Conservation (phyloP, 2,888 invertebrate species). For the Leistus spinibarbis region DNA sequence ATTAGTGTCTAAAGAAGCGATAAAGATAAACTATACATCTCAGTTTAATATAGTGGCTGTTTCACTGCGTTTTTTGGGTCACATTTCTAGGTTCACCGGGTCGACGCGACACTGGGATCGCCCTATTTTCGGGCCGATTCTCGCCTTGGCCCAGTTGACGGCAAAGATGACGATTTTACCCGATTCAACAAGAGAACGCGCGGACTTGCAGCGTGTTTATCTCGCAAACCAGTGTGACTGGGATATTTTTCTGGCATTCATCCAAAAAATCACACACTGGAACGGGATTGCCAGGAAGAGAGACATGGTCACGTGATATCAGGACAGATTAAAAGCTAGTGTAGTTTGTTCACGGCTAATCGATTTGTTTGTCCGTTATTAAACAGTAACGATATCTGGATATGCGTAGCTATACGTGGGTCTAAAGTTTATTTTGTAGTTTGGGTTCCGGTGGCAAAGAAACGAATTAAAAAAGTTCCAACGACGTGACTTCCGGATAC, state of each 20-base stretch:
- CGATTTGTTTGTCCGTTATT: slow-evolving; percentile 7
- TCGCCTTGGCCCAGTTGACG: neutral
- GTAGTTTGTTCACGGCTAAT: slow-evolving; percentile 5
- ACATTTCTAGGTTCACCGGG: neutral
- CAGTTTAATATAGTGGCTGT: neutral
- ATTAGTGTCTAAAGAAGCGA: neutral
- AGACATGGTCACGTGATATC: neutral
- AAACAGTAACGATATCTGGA: neutral
- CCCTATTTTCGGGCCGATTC: neutral
- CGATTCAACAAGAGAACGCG: neutral
- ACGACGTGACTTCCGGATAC: neutral
- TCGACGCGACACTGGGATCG: neutral
- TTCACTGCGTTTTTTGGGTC: neutral
- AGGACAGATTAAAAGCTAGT: neutral
- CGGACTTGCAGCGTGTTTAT: neutral
- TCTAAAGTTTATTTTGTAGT: neutral
- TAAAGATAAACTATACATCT: neutral
- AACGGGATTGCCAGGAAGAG: neutral
- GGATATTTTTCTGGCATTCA: neutral
- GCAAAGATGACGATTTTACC: neutral
- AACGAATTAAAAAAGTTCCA: neutral
- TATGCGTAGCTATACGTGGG: neutral
- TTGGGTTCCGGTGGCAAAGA: neutral
- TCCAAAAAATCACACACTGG: neutral
- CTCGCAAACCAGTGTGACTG: neutral